Conservation (phyloP, 2,113 vertebrate species). For the Entelurus aequoreus region DNA sequence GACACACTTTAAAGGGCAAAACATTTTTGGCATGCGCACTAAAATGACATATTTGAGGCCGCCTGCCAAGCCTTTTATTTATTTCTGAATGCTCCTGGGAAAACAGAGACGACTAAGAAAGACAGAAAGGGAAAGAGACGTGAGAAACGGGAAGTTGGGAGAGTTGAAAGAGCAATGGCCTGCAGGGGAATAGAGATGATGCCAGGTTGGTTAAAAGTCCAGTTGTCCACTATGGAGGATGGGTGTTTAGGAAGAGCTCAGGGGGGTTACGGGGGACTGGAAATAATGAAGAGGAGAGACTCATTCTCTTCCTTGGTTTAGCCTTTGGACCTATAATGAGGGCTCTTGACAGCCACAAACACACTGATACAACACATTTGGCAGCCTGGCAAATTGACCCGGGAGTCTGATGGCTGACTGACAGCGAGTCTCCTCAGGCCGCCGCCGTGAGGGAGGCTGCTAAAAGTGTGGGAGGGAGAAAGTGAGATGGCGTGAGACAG, state of each 20-base stretch:
- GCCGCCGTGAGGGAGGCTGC: constrained; percentile 21
- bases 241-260: neutral
- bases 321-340: constrained; percentile 74
- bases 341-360: constrained; percentile 58
- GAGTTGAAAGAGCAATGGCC: constrained; percentile 23
- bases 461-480: constrained; percentile 9
- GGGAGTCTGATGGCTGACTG: constrained; percentile 63
- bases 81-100: constrained; percentile 26
- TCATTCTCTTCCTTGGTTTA: constrained; percentile 70
- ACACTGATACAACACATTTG: constrained; percentile 64
- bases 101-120: neutral
- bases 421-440: constrained; percentile 60
- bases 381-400: constrained; percentile 67
- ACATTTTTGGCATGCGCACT: constrained; percentile 17
- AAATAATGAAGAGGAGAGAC: constrained; percentile 64
- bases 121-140: constrained; percentile 6
- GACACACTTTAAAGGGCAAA: constrained; percentile 23
- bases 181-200: constrained; percentile 25
- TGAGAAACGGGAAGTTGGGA: constrained; percentile 1
- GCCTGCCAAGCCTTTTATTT: constrained; percentile 27
- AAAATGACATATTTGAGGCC: constrained; percentile 18
- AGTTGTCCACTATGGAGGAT: constrained; percentile 29
- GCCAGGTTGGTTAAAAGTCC: constrained; percentile 41
- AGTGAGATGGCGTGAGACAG: constrained; percentile 11
- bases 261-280: constrained; percentile 50